phyloP scores from a whole-genome alignment of 1,140 invertebrate species.

The Teleogryllus occipitalis region DNA sequence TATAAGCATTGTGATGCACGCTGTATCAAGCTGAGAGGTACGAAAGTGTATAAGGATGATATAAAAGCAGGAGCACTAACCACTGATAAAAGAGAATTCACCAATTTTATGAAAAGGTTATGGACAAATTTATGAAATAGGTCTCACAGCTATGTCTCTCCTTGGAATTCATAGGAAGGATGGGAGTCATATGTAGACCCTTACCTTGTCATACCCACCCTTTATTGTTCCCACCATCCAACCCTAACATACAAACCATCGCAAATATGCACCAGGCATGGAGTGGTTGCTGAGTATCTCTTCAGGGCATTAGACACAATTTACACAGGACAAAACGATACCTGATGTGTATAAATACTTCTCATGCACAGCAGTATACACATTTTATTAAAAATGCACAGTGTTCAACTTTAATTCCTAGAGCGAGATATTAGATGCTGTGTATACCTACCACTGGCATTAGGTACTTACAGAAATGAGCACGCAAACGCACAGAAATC shows the following conservation, averaged over 20 bases:
- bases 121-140: neutral
- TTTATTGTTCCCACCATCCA: neutral
- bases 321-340: neutral
- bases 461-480: slow-evolving; percentile 4
- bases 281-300: neutral
- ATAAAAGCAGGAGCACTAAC: too few relatives aligned
- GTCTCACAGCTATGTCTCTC: neutral
- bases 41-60: too few relatives aligned
- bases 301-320: neutral
- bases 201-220: slow-evolving; percentile 3
- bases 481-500: neutral
- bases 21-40: too few relatives aligned
- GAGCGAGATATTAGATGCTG: neutral
- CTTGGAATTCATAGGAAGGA: neutral
- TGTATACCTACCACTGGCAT: slow-evolving; percentile 1
- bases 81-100: too few relatives aligned
- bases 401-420: slow-evolving; percentile 1
- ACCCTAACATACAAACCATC: neutral
- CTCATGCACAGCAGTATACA: neutral
- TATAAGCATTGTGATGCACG: too few relatives aligned
- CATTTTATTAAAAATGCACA: neutral
- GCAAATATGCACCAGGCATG: neutral
- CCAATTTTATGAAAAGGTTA: neutral
- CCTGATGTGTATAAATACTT: neutral
- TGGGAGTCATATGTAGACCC: neutral